Evolutionary conservation across 1,140 invertebrate species (phyloP).

Genomic region (Rhagoletis pomonella): DNA sequence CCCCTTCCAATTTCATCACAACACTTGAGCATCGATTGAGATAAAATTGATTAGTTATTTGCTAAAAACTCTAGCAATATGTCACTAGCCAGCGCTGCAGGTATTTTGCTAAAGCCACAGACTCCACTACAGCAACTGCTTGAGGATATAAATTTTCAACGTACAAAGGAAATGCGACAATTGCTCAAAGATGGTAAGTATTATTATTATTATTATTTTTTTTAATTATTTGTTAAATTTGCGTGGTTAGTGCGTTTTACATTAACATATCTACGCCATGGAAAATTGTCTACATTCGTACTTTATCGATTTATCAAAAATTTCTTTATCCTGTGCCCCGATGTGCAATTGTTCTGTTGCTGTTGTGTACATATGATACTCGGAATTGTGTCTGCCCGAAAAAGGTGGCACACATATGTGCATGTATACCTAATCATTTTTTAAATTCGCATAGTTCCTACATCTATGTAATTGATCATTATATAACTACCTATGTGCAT

Average conservation of each 20-base stretch:
- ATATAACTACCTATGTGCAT: neutral
- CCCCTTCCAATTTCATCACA: slow-evolving; percentile 28
- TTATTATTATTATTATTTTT: too few relatives aligned
- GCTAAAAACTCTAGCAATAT: slow-evolving; percentile 67
- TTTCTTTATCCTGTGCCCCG: slow-evolving; percentile 29
- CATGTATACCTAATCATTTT: neutral
- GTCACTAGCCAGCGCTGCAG: slow-evolving; percentile 78
- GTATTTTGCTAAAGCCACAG: slow-evolving; percentile 79
- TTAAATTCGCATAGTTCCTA: neutral
- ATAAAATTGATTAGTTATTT: neutral
- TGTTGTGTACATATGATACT: neutral
- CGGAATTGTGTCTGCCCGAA: neutral
- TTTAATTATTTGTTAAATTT: too few relatives aligned
- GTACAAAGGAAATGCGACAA: slow-evolving; percentile 91
- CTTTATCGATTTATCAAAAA: slow-evolving; percentile 59
- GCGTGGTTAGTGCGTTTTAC: too few relatives aligned
- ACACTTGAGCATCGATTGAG: neutral
- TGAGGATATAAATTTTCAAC: slow-evolving; percentile 92
- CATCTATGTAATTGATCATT: slow-evolving; percentile 13
- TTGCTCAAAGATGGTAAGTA: slow-evolving; percentile 87
- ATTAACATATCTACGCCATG: neutral
- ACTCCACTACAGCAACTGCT: slow-evolving; percentile 87
- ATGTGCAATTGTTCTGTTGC: neutral
- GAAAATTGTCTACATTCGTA: slow-evolving; percentile 59
- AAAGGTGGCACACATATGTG: neutral